phyloP scores from a whole-genome alignment of 2,113 vertebrate genomes.

The Cacatua alba region DNA sequence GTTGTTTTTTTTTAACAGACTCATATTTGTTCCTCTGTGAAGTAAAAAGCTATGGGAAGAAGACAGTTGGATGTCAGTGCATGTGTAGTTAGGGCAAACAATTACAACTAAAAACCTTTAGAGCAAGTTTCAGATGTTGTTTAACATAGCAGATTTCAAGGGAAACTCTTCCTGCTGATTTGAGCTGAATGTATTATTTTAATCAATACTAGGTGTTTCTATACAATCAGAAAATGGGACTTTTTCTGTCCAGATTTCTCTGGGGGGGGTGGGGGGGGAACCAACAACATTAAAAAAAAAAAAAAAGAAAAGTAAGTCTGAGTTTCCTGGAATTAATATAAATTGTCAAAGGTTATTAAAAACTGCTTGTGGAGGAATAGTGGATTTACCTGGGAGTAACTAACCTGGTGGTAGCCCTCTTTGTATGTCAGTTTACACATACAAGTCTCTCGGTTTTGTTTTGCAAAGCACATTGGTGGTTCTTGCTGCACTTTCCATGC shows the following conservation, averaged over 20 bases:
- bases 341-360: background rate
- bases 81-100: background rate
- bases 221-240: background rate
- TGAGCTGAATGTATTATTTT: background rate
- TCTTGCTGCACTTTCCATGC: background rate
- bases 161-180: background rate
- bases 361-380: background rate
- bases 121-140: background rate
- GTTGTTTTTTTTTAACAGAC: background rate
- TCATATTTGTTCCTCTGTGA: background rate
- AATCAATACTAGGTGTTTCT: background rate
- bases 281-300: background rate
- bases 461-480: background rate
- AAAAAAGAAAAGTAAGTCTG: background rate
- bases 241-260: accelerated
- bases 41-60: background rate
- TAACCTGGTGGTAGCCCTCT: background rate
- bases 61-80: background rate
- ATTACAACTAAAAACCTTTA: background rate
- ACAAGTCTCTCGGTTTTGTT: background rate
- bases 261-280: no score
- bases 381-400: background rate
- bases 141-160: background rate
- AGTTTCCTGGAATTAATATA: background rate
- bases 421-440: background rate